These are phyloP conservation scores for Mobula birostris DNA, from an alignment of 2,113 vertebrate genomes.

Conservation along the genomic window DNA sequence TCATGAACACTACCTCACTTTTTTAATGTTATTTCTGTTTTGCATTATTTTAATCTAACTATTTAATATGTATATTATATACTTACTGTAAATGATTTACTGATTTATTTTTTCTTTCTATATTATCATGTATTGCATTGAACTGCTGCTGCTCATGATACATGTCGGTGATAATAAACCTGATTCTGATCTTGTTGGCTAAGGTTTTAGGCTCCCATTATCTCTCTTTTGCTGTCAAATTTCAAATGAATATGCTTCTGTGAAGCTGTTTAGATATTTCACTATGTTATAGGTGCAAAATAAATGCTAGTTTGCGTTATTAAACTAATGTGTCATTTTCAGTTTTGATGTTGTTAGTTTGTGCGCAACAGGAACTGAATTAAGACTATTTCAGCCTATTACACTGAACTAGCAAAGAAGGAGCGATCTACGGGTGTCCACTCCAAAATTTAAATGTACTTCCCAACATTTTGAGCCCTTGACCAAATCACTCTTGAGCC, in stretches of 20 bases:
- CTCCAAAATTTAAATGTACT: neutral
- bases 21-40: too few species aligned
- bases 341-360: neutral
- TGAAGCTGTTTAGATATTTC: neutral
- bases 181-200: neutral
- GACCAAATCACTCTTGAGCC: neutral
- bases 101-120: too few species aligned
- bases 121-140: too few species aligned
- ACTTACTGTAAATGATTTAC: too few species aligned
- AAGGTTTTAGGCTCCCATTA: neutral
- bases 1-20: too few species aligned
- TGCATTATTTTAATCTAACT: too few species aligned
- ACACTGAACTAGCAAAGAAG: neutral
- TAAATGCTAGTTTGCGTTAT: neutral
- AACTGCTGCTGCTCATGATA: too few species aligned
- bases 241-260: neutral
- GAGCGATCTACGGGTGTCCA: neutral
- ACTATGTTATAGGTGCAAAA: neutral
- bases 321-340: neutral
- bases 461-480: neutral
- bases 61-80: too few species aligned
- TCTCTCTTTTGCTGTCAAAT: neutral
- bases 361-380: neutral
- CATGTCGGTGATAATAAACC: too few species aligned
- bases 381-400: neutral